A percentile compares a stretch with the other conserved stretches of the same genome.
These are phyloP conservation scores for Hippocampus guttulatus DNA, from an alignment of 2,113 vertebrate species.

Conservation along the genomic window DNA sequence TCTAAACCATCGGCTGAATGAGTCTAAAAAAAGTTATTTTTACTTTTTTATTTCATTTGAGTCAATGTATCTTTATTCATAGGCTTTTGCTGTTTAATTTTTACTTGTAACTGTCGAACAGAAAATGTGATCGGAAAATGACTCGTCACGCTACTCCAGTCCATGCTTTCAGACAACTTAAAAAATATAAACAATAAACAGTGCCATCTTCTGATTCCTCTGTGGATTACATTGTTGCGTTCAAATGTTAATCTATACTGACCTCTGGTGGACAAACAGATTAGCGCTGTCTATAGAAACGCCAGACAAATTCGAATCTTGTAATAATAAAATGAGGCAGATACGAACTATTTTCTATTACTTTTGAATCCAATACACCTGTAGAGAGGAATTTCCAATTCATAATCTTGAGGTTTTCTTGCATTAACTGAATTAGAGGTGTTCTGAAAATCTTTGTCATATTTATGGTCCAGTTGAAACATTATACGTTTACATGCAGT, in stretches of 20 bases:
- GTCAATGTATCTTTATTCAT: neutral
- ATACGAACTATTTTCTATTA: too few species aligned
- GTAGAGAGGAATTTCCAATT: too few species aligned
- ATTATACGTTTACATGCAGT: too few species aligned
- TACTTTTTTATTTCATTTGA: neutral
- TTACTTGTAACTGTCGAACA: neutral
- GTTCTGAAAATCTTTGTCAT: too few species aligned
- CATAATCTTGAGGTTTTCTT: too few species aligned
- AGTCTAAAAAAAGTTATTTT: neutral
- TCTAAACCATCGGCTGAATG: neutral
- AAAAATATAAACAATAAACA: conserved; percentile 36
- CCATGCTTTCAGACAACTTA: conserved; percentile 18
- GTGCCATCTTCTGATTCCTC: conserved; percentile 35
- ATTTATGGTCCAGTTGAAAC: too few species aligned
- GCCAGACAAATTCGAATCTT: neutral
- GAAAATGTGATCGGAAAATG: neutral
- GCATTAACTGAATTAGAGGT: too few species aligned
- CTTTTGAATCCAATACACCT: too few species aligned
- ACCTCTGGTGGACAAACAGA: conserved; percentile 38
- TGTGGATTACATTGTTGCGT: neutral
- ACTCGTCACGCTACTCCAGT: neutral
- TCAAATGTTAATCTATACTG: conserved; percentile 3
- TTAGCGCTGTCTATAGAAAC: neutral
- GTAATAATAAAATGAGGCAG: too few species aligned
- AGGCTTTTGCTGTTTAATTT: neutral